A percentile compares a stretch with the other conserved stretches of the same genome.
Evolutionary conservation across 2,113 vertebrate genomes (phyloP).

Genomic region (Phaethon lepturus): DNA sequence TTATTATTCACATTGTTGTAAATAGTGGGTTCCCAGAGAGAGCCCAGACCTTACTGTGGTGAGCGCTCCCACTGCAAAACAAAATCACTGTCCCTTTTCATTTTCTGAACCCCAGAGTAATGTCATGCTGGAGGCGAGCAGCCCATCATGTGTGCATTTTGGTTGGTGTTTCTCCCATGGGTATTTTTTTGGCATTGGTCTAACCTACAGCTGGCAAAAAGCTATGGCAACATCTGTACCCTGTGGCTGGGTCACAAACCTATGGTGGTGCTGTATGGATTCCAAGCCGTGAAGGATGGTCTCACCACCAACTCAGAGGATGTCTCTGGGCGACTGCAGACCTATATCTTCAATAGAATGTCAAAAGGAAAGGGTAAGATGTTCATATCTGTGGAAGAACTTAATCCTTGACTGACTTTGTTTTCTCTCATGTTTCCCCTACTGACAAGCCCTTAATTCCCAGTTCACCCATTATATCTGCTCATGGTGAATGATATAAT

Average conservation of each 20-base stretch:
- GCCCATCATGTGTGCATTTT: neutral
- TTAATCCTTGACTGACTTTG: neutral
- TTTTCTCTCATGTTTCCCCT: neutral
- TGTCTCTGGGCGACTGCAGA: constrained; percentile 11
- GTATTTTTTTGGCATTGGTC: neutral
- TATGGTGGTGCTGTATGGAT: constrained; percentile 36
- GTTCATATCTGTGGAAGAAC: neutral
- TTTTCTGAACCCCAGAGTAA: neutral
- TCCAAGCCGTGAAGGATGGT: constrained; percentile 28
- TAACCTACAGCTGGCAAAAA: constrained; percentile 43
- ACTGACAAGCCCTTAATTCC: neutral
- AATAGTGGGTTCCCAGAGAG: neutral
- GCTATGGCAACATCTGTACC: constrained; percentile 50
- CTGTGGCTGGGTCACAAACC: constrained; percentile 55
- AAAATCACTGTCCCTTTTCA: neutral
- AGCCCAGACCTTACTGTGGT: neutral
- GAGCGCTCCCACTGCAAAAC: neutral
- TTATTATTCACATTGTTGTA: neutral
- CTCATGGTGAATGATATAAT: neutral
- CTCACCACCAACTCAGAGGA: constrained; percentile 50
- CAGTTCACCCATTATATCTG: neutral
- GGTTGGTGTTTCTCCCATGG: neutral
- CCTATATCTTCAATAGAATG: neutral
- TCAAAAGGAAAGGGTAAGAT: constrained; percentile 55
- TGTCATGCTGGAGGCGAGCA: neutral